phyloP scores from a whole-genome alignment of 2,113 vertebrate species.

The Upupa epops region DNA sequence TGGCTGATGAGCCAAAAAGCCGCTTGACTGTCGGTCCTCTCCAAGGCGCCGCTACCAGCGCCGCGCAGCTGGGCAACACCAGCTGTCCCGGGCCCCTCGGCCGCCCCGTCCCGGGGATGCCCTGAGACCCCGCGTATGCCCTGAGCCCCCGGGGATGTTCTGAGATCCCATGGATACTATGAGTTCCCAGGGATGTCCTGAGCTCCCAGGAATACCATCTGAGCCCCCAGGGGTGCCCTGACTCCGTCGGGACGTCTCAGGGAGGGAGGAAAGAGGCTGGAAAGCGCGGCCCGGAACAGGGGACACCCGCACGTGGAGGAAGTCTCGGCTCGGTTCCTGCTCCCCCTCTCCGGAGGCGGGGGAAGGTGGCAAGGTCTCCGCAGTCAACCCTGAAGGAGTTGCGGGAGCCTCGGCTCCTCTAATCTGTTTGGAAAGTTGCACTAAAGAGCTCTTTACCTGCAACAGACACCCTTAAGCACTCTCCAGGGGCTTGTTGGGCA shows the following conservation, averaged over 20 bases:
- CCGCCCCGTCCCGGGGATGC: not conserved
- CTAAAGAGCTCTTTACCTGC: conserved; percentile 73
- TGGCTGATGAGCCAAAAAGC: not conserved
- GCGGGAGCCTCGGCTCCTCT: not conserved
- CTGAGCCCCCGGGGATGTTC: too few relatives aligned
- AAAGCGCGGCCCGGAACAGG: not conserved
- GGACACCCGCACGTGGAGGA: not conserved
- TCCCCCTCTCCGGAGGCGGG: too few relatives aligned
- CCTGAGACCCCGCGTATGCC: too few relatives aligned
- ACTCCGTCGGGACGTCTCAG: not conserved
- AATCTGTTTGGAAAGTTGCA: conserved; percentile 23
- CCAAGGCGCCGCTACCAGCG: not conserved
- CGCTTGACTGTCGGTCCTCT: not conserved
- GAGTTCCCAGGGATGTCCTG: too few relatives aligned
- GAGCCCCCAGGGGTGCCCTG: not conserved
- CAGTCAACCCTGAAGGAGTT: not conserved
- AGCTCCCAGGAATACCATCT: too few relatives aligned
- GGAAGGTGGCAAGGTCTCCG: not conserved
- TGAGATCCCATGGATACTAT: too few relatives aligned
- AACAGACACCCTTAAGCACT: conserved; percentile 70
- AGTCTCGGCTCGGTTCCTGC: not conserved
- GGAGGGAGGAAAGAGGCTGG: not conserved
- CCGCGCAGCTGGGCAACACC: not conserved
- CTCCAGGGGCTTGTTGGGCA: conserved; percentile 77
- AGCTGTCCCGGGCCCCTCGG: not conserved